These are phyloP conservation scores for Adelognathus sp. DNA, from an alignment of 2,888 invertebrate species.

Conservation along the genomic window DNA sequence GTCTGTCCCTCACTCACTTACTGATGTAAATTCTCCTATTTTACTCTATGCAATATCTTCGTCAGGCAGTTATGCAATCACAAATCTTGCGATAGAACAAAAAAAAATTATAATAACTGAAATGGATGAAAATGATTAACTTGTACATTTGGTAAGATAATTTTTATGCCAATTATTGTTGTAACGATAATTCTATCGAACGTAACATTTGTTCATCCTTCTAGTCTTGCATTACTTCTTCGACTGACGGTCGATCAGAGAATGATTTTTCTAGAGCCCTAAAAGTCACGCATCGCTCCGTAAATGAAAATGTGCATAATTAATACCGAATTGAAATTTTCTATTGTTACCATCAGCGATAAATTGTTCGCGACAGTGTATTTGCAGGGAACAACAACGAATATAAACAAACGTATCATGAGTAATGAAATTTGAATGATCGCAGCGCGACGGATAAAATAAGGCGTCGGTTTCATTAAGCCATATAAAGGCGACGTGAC, in stretches of 20 bases:
- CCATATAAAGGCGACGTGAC: conserved; percentile 49
- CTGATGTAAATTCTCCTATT: no score
- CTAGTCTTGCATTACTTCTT: no score
- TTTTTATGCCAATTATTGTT: background rate
- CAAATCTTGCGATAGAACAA: no score
- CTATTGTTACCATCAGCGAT: background rate
- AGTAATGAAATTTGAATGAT: conserved; percentile 6
- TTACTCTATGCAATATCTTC: no score
- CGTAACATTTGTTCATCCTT: background rate
- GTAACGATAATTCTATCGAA: background rate
- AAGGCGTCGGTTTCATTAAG: conserved; percentile 23
- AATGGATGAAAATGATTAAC: no score
- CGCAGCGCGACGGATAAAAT: background rate
- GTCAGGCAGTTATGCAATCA: no score
- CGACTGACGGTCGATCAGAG: no score
- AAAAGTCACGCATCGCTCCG: no score
- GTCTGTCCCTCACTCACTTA: no score
- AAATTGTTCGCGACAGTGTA: background rate
- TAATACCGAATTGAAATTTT: background rate
- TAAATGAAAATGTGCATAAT: background rate
- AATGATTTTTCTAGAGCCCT: background rate
- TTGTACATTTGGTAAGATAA: no score
- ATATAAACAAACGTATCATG: background rate
- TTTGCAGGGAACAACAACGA: background rate
- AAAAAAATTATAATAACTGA: no score